Evolutionary conservation across 2,113 vertebrate species (phyloP), one percentile per base, ranked within the genome.

Genomic region (Xenotilapia leptura): DNA sequence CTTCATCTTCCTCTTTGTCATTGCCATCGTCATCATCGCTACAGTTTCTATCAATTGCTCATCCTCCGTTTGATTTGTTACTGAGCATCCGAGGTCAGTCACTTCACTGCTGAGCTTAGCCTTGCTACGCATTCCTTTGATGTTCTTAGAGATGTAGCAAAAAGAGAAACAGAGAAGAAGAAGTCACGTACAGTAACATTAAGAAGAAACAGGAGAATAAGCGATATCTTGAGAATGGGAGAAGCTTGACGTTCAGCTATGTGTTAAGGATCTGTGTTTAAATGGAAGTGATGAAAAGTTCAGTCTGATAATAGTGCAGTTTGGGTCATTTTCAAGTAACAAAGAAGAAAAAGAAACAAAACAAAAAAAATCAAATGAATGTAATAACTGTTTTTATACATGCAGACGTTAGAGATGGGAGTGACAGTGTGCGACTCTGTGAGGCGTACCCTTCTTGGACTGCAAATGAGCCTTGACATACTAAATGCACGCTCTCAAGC

Each of bases 1-100:
- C 60, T 65, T 36, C 60, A 36, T 2, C 60, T 12, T 65, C 17
- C 6, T 65, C 6, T 33, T 36, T 62, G 31, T 23, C 15, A 56
- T 7, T 21, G 12, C 1, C 65, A 15, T 45, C 1, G 21, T 23
- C 65, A 42, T 70, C 19, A 4, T 79, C 33, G 28, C 79, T 82
- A 86, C 54, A 73, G 33, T 89, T 58, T 70, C 45, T 51, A 7
- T 68, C 26, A 28, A 28, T 28, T 28, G 26, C 26, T 28, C 49
- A 28, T 54, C 86, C 53, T 40, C 53, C 3, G 49, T 92, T 87
- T 86, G 56, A 65, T 92, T 92, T 89, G 85, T 93, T 88, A 88
- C 87, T 56, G 82, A 92, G 83, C n/a, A 6, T 87, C 92, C 89
- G 95, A 95, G 94, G 95, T 95, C 94, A 95, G 54, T 85, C 62